Evolutionary conservation across 2,113 vertebrate genomes (phyloP).

Genomic region (Anseranas semipalmata): DNA sequence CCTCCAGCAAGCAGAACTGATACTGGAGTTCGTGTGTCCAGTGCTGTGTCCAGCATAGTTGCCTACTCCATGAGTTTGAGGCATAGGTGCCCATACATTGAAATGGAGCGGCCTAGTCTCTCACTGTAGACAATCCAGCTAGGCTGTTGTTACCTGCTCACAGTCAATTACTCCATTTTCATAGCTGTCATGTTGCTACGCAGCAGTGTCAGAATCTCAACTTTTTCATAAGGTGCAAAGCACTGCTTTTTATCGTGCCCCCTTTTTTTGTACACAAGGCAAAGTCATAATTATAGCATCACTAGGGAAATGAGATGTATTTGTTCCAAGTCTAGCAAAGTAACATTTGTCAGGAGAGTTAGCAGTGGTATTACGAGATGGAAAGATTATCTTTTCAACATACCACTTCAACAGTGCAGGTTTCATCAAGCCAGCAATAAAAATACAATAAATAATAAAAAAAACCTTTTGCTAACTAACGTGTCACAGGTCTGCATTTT

Average conservation of each 20-base stretch:
- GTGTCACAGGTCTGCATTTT: background rate
- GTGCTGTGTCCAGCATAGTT: background rate
- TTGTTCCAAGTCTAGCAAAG: background rate
- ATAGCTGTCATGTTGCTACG: background rate
- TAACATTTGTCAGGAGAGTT: background rate
- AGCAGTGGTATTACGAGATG: background rate
- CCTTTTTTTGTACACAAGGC: background rate
- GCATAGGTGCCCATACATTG: background rate
- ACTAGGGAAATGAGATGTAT: background rate
- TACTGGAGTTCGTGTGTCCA: accelerated
- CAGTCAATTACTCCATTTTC: background rate
- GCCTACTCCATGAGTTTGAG: background rate
- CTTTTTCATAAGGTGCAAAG: background rate
- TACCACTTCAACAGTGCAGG: background rate
- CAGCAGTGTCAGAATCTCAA: background rate
- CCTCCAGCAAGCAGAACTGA: background rate
- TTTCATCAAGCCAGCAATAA: background rate
- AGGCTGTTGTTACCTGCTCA: background rate
- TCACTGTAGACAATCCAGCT: background rate
- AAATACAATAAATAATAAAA: too few species aligned
- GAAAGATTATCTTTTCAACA: background rate
- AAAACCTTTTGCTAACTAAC: background rate
- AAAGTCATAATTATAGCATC: background rate
- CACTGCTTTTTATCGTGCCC: background rate
- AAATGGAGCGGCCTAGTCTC: background rate